Percentiles rank a stretch among this genome's conserved stretches.
These are phyloP conservation scores for Merops nubicus DNA, from an alignment of 2,113 vertebrate species.

Conservation along the genomic window DNA sequence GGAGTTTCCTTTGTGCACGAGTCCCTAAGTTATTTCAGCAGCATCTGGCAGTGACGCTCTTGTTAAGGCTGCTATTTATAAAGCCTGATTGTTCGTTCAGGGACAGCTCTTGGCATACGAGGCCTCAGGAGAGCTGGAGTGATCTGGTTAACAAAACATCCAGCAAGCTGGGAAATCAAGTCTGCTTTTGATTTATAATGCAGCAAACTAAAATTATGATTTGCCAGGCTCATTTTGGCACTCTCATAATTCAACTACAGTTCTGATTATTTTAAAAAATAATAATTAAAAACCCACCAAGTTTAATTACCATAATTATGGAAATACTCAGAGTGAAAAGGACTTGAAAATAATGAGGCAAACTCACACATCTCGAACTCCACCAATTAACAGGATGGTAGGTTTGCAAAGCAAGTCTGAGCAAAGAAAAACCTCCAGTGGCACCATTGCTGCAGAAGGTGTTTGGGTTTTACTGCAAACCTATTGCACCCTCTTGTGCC, in stretches of 20 bases:
- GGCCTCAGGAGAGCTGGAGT: slow-evolving; percentile 30
- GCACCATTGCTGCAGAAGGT: not conserved
- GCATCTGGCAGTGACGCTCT: slow-evolving; percentile 33
- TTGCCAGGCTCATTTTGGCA: slow-evolving; percentile 63
- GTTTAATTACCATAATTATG: slow-evolving; percentile 51
- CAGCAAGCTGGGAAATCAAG: slow-evolving; percentile 56
- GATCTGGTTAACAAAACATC: slow-evolving; percentile 66
- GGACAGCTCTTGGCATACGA: not conserved
- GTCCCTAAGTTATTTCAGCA: slow-evolving; percentile 11
- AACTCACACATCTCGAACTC: not conserved
- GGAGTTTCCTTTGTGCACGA: slow-evolving; percentile 33
- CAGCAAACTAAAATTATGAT: slow-evolving; percentile 43
- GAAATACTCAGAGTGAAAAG: slow-evolving; percentile 39
- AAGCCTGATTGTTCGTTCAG: slow-evolving; percentile 59
- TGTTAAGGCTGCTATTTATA: slow-evolving; percentile 63
- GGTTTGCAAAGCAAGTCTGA: not conserved
- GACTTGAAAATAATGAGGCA: slow-evolving; percentile 46
- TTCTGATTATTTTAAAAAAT: slow-evolving; percentile 42
- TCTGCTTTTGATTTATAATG: slow-evolving; percentile 63
- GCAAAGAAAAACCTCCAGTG: not conserved
- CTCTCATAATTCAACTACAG: slow-evolving; percentile 41
- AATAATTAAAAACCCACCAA: slow-evolving; percentile 48
- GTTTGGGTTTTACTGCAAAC: slow-evolving; percentile 15
- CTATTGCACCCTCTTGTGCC: slow-evolving; percentile 62
- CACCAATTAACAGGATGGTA: slow-evolving; percentile 1